Percentiles rank a stretch among this genome's conserved stretches.
Conservation (phyloP, 2,797 vertebrate genomes). For the Moxostoma hubbsi region DNA sequence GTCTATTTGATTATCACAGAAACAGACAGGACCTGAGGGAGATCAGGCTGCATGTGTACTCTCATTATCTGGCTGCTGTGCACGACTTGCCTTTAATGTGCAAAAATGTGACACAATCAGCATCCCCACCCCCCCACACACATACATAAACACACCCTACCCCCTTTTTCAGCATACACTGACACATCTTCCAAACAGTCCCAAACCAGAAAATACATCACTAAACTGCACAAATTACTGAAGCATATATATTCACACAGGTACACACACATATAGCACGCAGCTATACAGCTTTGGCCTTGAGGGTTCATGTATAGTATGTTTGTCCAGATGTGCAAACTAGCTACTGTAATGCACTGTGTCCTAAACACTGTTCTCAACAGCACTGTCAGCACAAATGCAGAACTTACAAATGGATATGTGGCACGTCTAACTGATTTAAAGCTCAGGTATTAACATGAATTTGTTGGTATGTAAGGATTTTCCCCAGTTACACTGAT, state of each 20-base stretch:
- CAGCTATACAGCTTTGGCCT: slow-evolving; percentile 36
- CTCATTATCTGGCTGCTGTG: slow-evolving; percentile 39
- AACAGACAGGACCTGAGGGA: slow-evolving; percentile 43
- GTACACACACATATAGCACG: slow-evolving; percentile 41
- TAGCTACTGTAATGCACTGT: not conserved
- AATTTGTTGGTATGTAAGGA: not conserved
- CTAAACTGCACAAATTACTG: slow-evolving; percentile 2
- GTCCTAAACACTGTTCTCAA: not conserved
- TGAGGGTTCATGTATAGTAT: slow-evolving; percentile 54
- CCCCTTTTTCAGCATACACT: slow-evolving; percentile 17
- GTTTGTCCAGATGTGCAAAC: slow-evolving; percentile 66
- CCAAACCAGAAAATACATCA: slow-evolving; percentile 3
- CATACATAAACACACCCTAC: slow-evolving; percentile 12
- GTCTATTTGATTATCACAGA: slow-evolving; percentile 58
- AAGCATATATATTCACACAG: slow-evolving; percentile 2
- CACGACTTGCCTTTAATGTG: slow-evolving; percentile 32
- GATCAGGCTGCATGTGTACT: slow-evolving; percentile 54
- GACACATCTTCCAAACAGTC: not conserved
- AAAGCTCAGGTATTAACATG: not conserved
- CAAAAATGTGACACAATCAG: slow-evolving; percentile 24
- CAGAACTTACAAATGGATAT: not conserved
- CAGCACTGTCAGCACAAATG: not conserved
- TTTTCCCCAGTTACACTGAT: not conserved
- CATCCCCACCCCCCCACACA: not conserved
- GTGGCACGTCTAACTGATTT: not conserved